These are phyloP conservation scores for Takifugu bimaculatus DNA, from an alignment of 2,113 vertebrate species.

Conservation along the genomic window DNA sequence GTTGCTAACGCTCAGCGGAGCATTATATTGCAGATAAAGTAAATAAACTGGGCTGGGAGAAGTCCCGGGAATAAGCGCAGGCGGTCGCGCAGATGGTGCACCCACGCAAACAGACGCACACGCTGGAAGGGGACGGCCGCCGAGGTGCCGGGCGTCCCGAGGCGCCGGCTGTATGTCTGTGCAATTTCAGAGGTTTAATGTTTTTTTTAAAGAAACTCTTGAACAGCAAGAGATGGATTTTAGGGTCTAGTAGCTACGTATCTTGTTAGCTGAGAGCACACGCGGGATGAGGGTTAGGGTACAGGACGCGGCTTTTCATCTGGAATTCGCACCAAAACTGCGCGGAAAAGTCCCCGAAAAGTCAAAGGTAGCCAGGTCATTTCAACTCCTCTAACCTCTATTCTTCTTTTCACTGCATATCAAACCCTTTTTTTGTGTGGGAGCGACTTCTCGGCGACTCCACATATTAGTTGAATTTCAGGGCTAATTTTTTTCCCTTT, in stretches of 20 bases:
- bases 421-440: conserved; percentile 20
- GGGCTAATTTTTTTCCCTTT: conserved; percentile 29
- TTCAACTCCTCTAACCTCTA: conserved; percentile 19
- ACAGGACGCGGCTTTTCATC: conserved; percentile 1
- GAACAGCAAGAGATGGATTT: conserved; percentile 59
- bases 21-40: conserved; percentile 98
- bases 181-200: conserved; percentile 73
- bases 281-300: background rate
- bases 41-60: conserved; percentile 95
- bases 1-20: conserved; percentile 91
- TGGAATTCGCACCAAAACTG: conserved; percentile 9
- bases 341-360: conserved; percentile 1
- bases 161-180: conserved; percentile 60
- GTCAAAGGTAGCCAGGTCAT: conserved; percentile 10
- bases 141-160: conserved; percentile 52
- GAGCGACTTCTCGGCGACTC: conserved; percentile 22
- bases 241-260: conserved; percentile 36
- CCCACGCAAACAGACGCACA: conserved; percentile 24
- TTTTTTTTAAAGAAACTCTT: conserved; percentile 72
- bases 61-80: conserved; percentile 85
- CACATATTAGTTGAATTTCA: conserved; percentile 44
- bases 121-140: conserved; percentile 28
- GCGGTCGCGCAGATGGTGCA: conserved; percentile 77
- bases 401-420: conserved; percentile 32
- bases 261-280: conserved; percentile 1